Percentiles rank a stretch among this genome's conserved stretches.
These are phyloP conservation scores for Onychomys arenicola DNA, from an alignment of 2,797 vertebrate genomes.

Conservation along the genomic window DNA sequence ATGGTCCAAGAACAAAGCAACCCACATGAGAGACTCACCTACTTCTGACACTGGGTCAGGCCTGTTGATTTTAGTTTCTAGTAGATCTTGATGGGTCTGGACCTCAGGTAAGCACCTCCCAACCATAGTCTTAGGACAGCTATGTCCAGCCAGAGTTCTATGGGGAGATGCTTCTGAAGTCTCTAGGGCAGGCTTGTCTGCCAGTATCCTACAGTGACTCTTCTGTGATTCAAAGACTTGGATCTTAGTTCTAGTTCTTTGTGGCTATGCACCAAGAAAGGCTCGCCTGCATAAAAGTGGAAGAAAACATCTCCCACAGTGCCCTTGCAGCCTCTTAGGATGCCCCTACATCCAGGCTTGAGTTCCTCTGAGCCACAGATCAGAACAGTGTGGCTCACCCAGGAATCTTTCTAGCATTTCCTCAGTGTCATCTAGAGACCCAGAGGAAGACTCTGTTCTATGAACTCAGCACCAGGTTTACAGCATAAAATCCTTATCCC, in stretches of 20 bases:
- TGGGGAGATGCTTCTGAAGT: not conserved
- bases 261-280: not conserved
- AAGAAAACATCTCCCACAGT: not conserved
- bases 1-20: not conserved
- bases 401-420: not conserved
- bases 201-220: not conserved
- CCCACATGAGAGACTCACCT: not conserved
- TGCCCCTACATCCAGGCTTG: not conserved
- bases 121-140: not conserved
- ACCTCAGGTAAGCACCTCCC: not conserved
- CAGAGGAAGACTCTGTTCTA: not conserved
- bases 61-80: not conserved
- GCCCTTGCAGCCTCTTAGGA: not conserved
- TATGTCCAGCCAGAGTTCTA: not conserved
- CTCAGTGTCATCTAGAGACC: not conserved
- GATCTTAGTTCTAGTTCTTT: not conserved
- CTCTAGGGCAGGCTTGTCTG: not conserved
- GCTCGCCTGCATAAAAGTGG: not conserved
- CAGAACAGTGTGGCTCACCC: too few species aligned
- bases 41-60: not conserved
- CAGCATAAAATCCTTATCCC: not conserved
- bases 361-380: not conserved
- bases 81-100: not conserved
- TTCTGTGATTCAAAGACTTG: not conserved
- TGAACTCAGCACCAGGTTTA: not conserved